Percentiles rank a stretch among this genome's conserved stretches.
Evolutionary conservation across 2,113 vertebrate species (phyloP).

Genomic region (Pelmatolapia mariae): DNA sequence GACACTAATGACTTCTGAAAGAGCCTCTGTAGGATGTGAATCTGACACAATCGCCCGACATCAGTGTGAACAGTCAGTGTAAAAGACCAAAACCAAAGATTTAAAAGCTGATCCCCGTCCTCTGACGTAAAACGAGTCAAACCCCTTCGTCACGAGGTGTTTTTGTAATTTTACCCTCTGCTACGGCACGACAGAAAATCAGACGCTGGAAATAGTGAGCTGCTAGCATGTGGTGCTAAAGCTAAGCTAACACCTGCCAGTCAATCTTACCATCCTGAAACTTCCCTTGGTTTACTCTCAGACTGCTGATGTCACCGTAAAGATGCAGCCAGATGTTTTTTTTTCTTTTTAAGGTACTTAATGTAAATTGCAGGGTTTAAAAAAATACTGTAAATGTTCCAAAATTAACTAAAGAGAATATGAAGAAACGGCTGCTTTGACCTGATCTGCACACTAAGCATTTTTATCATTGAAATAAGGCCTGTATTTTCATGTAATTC

Average conservation of each 20-base stretch:
- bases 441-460: not conserved
- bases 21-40: not conserved
- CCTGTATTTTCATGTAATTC: not conserved
- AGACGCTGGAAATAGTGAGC: not conserved
- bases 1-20: not conserved
- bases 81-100: constrained; percentile 16
- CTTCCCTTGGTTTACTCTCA: not conserved
- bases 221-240: not conserved
- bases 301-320: not conserved
- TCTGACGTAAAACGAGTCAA: not conserved
- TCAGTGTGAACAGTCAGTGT: not conserved
- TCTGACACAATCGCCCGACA: not conserved
- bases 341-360: not conserved
- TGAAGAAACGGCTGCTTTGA: not conserved
- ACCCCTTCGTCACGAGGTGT: not conserved
- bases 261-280: not conserved
- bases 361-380: not conserved
- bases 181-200: not conserved
- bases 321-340: not conserved
- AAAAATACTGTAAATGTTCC: not conserved
- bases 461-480: not conserved
- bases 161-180: not conserved
- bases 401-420: not conserved
- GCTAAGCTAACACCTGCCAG: not conserved
- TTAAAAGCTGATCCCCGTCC: not conserved